Evolutionary conservation across 2,888 invertebrate genomes (phyloP).

Genomic region (Leptarthrus brevirostris): DNA sequence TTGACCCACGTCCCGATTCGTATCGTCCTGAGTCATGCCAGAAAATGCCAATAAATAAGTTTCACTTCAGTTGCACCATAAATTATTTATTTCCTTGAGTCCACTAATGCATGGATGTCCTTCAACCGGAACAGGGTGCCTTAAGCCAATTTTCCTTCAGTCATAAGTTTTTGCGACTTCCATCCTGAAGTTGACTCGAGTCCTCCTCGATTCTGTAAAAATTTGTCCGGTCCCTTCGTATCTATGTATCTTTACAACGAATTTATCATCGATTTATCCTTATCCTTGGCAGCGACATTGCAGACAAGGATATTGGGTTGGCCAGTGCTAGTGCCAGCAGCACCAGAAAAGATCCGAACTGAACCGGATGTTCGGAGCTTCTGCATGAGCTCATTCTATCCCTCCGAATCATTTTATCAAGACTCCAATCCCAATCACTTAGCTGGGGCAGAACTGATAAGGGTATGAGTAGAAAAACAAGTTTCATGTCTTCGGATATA

Average conservation of each 20-base stretch:
- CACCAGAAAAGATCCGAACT: background rate
- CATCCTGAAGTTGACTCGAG: background rate
- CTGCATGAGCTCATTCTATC: conserved; percentile 17
- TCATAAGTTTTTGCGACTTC: conserved; percentile 1
- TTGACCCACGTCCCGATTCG: background rate
- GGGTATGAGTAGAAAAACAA: background rate
- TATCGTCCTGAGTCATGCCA: background rate
- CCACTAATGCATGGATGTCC: background rate
- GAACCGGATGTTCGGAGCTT: conserved; percentile 10
- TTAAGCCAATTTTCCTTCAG: conserved; percentile 6
- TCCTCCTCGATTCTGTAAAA: background rate
- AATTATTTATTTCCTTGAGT: conserved; percentile 49
- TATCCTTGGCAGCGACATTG: background rate
- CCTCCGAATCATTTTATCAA: conserved; percentile 7
- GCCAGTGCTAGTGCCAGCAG: background rate
- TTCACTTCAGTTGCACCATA: conserved; percentile 51
- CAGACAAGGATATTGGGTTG: background rate
- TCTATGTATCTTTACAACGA: conserved; percentile 4
- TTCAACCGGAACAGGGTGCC: conserved; percentile 4
- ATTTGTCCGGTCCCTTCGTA: background rate
- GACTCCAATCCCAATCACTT: conserved; percentile 15
- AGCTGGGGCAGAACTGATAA: background rate
- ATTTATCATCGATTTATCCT: conserved; percentile 20
- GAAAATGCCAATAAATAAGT: conserved; percentile 50
- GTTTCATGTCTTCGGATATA: background rate